Percentiles rank a stretch among this genome's conserved stretches.
Conservation (phyloP, 2,797 vertebrate genomes). For the Odontamblyopus lacepedii region DNA sequence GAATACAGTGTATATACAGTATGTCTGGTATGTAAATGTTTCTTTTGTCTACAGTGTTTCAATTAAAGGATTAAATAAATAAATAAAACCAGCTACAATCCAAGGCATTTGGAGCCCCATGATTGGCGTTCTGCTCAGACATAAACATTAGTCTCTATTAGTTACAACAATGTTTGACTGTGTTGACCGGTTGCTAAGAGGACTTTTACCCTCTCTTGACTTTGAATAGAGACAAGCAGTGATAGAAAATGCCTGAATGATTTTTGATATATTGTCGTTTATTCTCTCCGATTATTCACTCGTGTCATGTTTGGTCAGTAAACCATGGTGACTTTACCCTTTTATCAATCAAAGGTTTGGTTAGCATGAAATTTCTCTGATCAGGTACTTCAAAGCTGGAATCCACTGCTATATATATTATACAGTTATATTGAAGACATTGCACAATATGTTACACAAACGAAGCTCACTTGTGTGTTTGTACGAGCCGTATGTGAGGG, state of each 20-base stretch:
- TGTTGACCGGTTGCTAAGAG: slow-evolving; percentile 8
- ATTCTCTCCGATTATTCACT: not conserved
- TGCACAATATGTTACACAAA: no score
- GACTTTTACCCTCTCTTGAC: slow-evolving; percentile 3
- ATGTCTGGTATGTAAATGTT: no score
- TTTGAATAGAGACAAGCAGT: not conserved
- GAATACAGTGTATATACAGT: no score
- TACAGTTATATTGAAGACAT: no score
- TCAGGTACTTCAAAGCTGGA: no score
- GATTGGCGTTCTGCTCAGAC: not conserved
- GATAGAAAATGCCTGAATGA: not conserved
- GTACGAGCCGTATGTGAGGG: no score
- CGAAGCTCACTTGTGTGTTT: no score
- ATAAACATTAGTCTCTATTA: not conserved
- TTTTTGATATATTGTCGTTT: not conserved
- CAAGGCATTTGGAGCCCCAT: not conserved
- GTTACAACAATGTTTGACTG: slow-evolving; percentile 2
- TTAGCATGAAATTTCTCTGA: no score
- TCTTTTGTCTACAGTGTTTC: no score
- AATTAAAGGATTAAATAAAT: no score
- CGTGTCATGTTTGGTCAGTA: not conserved
- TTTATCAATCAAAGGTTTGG: no score
- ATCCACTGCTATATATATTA: no score
- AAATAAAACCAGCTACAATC: not conserved
- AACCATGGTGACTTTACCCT: not conserved